Evolutionary conservation across 2,113 vertebrate genomes (phyloP).

Genomic region (Pao palembangensis): DNA sequence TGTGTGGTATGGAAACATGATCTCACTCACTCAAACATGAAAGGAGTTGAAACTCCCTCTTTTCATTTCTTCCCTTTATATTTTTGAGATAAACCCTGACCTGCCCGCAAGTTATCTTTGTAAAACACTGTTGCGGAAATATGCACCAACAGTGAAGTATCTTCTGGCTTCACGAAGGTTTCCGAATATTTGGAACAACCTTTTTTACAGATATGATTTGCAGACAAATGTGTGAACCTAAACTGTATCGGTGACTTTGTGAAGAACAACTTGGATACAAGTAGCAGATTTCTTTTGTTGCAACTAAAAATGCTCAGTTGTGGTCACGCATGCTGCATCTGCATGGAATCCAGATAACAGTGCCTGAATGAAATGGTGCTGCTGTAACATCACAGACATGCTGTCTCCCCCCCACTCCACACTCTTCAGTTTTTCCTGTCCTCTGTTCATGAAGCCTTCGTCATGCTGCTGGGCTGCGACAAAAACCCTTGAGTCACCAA

Average conservation of each 20-base stretch:
- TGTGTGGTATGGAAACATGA: constrained; percentile 16
- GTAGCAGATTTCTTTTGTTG: too few relatives aligned
- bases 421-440: constrained; percentile 72
- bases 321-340: too few relatives aligned
- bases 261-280: too few relatives aligned
- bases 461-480: constrained; percentile 38
- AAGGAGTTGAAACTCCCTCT: constrained; percentile 40
- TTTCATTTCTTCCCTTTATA: constrained; percentile 30
- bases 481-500: constrained; percentile 48
- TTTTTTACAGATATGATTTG: constrained; percentile 24
- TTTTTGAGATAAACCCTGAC: constrained; percentile 40
- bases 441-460: constrained; percentile 60
- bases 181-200: constrained; percentile 23
- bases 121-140: constrained; percentile 17
- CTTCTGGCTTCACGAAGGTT: neutral
- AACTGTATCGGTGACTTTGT: neutral
- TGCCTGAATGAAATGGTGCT: neutral
- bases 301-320: too few relatives aligned
- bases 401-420: constrained; percentile 32
- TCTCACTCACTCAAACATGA: constrained; percentile 39
- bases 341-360: neutral
- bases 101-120: constrained; percentile 4
- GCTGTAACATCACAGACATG: neutral
- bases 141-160: too few relatives aligned
- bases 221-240: too few relatives aligned